Base-by-base conservation (phyloP, 2,797 vertebrate species). In the Chromobotia macracanthus region DNA sequence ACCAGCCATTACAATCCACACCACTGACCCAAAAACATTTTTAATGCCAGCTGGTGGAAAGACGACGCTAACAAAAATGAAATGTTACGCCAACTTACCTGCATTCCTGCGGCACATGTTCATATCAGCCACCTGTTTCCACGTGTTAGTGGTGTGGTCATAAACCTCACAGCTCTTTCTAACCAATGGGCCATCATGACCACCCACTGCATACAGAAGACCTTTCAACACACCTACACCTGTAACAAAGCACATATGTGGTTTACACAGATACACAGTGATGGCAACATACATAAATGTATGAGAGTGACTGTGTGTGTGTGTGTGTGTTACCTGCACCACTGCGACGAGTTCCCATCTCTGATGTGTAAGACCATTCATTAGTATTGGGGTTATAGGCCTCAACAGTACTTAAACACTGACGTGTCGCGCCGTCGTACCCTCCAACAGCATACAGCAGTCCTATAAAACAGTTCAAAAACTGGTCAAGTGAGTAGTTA, bases 51-150 rank as follows among this genome's bases (percentile, higher is more conserved):
- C 11, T 44, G 53, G 15, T 48, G 41, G 31, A 31, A 31, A 31
- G 31, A 31, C 31, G 31, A 31, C 31, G 31, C 2, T 2, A 31
- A 31, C 2, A 31, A 31, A 5, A 31, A 5, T 2, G 31, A 31
- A 12, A 12, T 6, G 5, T 23, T 56, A 9, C 23, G 64, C 1
- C 23, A 60, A n/a, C 46, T 90, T 88, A 98, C 97, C 97, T 90
- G 97, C 97, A 19, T 99, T 99, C 86, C 97, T 95, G 86, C 97
- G 94, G 90, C 97, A 99, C 97, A 99, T 97, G 93, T 98, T 99
- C 97, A 99, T 99, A 86, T 99, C 97, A 10, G 97, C 97, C 77
- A 98, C 95, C 85, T 97, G 97, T 81, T 94, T 94, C 97, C 97
- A 99, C 0, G 91, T 84, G 85, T 95, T 95, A 41, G 92, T 89